These are phyloP conservation scores for Hecatera dysodea DNA, from an alignment of 2,888 invertebrate genomes.

Conservation along the genomic window DNA sequence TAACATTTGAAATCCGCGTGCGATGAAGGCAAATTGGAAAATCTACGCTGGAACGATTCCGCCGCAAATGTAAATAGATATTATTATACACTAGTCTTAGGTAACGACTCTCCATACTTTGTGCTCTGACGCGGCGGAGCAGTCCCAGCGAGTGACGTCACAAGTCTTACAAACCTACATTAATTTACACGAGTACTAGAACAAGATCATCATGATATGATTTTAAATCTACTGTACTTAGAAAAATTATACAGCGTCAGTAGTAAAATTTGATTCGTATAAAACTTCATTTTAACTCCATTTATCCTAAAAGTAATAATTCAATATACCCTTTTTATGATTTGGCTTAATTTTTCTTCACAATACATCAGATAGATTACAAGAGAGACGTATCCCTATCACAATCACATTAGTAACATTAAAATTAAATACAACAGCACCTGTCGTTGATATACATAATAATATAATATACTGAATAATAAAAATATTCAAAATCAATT, in stretches of 20 bases:
- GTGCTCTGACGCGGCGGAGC: slow-evolving; percentile 67
- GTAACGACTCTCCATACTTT: slow-evolving; percentile 66
- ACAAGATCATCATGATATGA: slow-evolving; percentile 86
- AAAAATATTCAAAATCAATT: slow-evolving; percentile 83
- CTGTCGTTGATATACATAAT: slow-evolving; percentile 86
- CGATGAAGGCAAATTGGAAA: slow-evolving; percentile 69
- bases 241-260: slow-evolving; percentile 85
- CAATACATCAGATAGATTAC: slow-evolving; percentile 83
- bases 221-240: slow-evolving; percentile 87
- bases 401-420: slow-evolving; percentile 85
- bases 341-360: slow-evolving; percentile 86
- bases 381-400: slow-evolving; percentile 87
- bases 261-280: slow-evolving; percentile 88
- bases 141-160: slow-evolving; percentile 65
- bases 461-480: slow-evolving; percentile 81
- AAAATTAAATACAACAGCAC: slow-evolving; percentile 89
- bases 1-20: slow-evolving; percentile 64
- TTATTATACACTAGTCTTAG: slow-evolving; percentile 61
- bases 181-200: slow-evolving; percentile 80
- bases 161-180: slow-evolving; percentile 77
- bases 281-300: slow-evolving; percentile 87
- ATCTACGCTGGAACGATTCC: slow-evolving; percentile 54
- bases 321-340: slow-evolving; percentile 89
- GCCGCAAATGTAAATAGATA: slow-evolving; percentile 49
- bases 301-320: slow-evolving; percentile 88